Evolutionary conservation across 2,888 invertebrate species (phyloP), one percentile per base, ranked within the genome.

Genomic region (Alentia gelatinosa): DNA sequence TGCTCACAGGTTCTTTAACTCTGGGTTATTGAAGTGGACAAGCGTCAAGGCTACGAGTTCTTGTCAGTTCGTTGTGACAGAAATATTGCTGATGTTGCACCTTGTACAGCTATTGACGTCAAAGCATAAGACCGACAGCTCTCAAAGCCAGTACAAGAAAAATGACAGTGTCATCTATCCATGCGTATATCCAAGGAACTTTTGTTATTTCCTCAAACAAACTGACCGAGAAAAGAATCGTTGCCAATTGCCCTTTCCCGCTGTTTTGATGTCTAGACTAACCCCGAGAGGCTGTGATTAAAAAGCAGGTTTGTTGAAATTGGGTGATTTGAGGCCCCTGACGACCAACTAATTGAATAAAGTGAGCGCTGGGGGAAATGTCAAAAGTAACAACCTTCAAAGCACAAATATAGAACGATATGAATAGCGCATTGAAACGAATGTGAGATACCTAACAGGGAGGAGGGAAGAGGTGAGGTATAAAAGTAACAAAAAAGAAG

Each of bases 301-400:
- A 68, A 68, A 68, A 68, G 4, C 30, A 68, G 33, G 68, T 68
- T 68, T 5, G 33, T 1, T 79, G 39, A 79, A 79, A 79, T 79
- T 79, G 79, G 79, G 79, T 79, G 79, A 79, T 79, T 79, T 79
- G 39, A 37, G 79, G 79, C 37, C 79, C 79, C 79, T 79, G 23
- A 79, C 37, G 79, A 79, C n/a, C 5, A n/a, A 39, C 79, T 79
- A 79, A 79, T 79, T 35, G 1, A 23, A 79, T 37, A 15, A 79
- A 79, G 79, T 79, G 79, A 79, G 39, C 39, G 39, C 15, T 26
- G 9, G 79, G 39, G 35, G 79, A 79, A 79, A 79, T 79, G 79
- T 79, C 79, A 79, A 79, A 79, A 79, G 79, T 39, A 79, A 37
- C 37, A 39, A 39, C 79, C 79, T 79, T 79, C 37, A 39, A 35